Base-by-base conservation (phyloP, 2,888 invertebrate genomes). In the Heliconius charithonia region DNA sequence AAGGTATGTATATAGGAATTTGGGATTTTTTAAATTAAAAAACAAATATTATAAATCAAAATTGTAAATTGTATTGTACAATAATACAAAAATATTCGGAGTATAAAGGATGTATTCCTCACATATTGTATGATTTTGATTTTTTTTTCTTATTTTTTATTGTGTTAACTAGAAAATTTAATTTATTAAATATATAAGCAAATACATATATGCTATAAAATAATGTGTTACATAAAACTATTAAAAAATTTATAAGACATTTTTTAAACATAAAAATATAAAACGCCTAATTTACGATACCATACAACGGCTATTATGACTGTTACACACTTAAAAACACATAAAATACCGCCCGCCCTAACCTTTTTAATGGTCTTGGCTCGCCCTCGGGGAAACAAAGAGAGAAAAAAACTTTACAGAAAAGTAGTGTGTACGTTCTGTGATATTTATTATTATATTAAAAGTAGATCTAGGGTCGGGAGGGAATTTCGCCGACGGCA, bases 361-460 rank as follows among this genome's bases (percentile, higher is more conserved):
- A 92, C 93, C 91, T 92, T 93, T 93, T 93, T 94, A 94, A 94
- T 93, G 92, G 93, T 87, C 87, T 88, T 88, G 86, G 86, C 88
- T 86, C 91, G 87, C 92, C 95, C 93, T 88, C 85, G 83, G 87
- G 87, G 88, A 91, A 94, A 93, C 91, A 93, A 93, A 89, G 88
- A 87, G 86, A 51, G n/a, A 89, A 90, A 37, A 92, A 92, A 93
- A 90, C 86, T 91, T 91, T 85, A 84, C 83, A 86, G 79, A 91
- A 89, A 92, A 93, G 91, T 94, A 93, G 93, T 93, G 93, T 87
- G 85, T 88, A 45, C 87, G 86, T 37, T 37, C 37, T 86, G 89
- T 89, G 91, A 93, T 93, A 93, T 93, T 94, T 94, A 93, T 94
- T 93, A 91, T 93, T 92, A 92, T 93, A 93, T 93, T 93, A 93